A percentile compares a stretch with the other conserved stretches of the same genome.
Conservation (phyloP, 2,113 vertebrate genomes). For the Dipodomys ordii region DNA sequence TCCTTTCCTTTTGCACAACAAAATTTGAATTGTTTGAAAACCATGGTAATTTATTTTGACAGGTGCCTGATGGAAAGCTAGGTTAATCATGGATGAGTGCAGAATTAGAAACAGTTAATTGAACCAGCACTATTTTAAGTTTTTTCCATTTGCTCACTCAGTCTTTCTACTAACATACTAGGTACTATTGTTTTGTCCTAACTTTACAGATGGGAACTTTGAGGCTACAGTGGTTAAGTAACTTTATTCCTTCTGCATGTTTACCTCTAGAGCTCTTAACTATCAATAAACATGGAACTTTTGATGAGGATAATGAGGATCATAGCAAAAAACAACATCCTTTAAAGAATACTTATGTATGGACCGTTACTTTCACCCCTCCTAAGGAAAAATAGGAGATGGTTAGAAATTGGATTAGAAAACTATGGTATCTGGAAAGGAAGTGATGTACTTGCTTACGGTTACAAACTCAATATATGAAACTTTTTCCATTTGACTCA, state of each 20-base stretch:
- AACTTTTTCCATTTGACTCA: neutral
- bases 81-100: neutral
- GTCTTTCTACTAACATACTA: neutral
- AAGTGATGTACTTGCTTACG: neutral
- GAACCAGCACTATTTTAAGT: neutral
- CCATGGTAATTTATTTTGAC: constrained; percentile 13
- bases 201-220: neutral
- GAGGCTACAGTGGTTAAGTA: neutral
- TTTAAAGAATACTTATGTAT: neutral
- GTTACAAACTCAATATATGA: neutral
- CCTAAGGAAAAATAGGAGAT: neutral
- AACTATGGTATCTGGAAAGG: neutral
- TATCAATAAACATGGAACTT: neutral
- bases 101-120: neutral
- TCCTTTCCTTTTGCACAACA: neutral
- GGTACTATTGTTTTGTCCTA: neutral
- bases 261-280: neutral
- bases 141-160: neutral
- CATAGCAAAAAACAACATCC: neutral
- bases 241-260: neutral
- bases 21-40: neutral
- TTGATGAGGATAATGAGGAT: neutral
- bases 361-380: neutral
- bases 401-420: constrained; percentile 7
- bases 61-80: constrained; percentile 2